Evolutionary conservation across 2,113 vertebrate species (phyloP).

Genomic region (Thalassoma bifasciatum): DNA sequence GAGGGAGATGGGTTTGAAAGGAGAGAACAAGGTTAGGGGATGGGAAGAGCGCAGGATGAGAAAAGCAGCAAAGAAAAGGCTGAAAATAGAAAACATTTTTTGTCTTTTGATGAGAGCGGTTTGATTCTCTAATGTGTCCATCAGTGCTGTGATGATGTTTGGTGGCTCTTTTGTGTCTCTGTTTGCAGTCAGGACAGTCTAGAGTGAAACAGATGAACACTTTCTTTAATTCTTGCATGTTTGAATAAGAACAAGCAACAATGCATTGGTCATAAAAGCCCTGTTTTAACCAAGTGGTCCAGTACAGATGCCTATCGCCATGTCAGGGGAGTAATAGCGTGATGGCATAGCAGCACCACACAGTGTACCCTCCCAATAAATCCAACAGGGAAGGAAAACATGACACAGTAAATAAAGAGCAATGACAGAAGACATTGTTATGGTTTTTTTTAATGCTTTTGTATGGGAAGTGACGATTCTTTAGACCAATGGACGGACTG

Average conservation of each 20-base stretch:
- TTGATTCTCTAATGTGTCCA: constrained; percentile 32
- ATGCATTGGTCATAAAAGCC: not conserved
- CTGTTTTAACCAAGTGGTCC: too few species aligned
- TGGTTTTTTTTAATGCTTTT: too few species aligned
- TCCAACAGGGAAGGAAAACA: too few species aligned
- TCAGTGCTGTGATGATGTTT: not conserved
- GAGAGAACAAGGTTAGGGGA: constrained; percentile 65
- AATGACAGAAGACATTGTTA: too few species aligned
- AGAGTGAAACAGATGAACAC: not conserved
- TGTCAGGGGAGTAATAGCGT: too few species aligned
- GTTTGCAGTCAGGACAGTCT: not conserved
- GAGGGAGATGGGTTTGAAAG: constrained; percentile 65
- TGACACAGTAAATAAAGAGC: too few species aligned
- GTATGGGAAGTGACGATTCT: too few species aligned
- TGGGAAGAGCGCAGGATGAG: constrained; percentile 54
- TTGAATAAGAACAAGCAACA: too few species aligned
- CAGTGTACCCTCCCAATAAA: too few species aligned
- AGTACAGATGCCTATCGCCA: too few species aligned
- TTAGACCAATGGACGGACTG: too few species aligned
- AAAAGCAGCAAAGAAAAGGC: constrained; percentile 41
- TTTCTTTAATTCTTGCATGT: not conserved
- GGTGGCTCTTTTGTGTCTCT: constrained; percentile 4
- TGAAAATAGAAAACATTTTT: constrained; percentile 72
- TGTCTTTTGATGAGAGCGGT: constrained; percentile 27
- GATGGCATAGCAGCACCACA: too few species aligned